Evolutionary conservation across 1,140 invertebrate species (phyloP).

Genomic region (Nasonia vitripennis): DNA sequence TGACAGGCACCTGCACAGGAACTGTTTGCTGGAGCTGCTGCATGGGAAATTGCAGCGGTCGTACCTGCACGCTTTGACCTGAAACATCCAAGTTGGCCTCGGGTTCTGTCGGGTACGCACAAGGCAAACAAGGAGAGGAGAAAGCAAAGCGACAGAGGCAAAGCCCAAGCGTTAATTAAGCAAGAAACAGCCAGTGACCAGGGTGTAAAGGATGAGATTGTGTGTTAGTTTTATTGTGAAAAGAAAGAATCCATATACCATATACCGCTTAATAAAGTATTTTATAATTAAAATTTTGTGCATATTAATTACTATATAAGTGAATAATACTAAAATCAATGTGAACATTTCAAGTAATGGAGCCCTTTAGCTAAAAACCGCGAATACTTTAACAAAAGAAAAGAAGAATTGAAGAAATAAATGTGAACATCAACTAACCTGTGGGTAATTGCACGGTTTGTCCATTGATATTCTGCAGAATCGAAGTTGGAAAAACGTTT

Average conservation of each 20-base stretch:
- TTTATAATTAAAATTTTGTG: neutral
- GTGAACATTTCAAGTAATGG: neutral
- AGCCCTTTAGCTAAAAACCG: neutral
- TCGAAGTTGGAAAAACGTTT: slow-evolving; percentile 71
- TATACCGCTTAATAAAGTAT: neutral
- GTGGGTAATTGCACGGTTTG: slow-evolving; percentile 74
- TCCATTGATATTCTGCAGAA: slow-evolving; percentile 72
- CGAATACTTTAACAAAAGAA: neutral
- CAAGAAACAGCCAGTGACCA: slow-evolving; percentile 18
- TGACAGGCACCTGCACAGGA: slow-evolving; percentile 94
- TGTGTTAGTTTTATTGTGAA: neutral
- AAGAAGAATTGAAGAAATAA: neutral
- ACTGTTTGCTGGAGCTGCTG: slow-evolving; percentile 85
- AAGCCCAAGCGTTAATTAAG: slow-evolving; percentile 42
- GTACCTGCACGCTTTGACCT: slow-evolving; percentile 87
- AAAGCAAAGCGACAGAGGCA: slow-evolving; percentile 42
- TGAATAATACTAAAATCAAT: neutral
- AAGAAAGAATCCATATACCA: neutral
- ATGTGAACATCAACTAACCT: slow-evolving; percentile 59
- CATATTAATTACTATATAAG: neutral
- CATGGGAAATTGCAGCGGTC: slow-evolving; percentile 85
- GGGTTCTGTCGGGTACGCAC: slow-evolving; percentile 58
- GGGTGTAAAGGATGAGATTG: neutral
- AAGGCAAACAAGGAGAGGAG: slow-evolving; percentile 48
- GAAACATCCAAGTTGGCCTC: slow-evolving; percentile 60